Percentiles rank a stretch among this genome's conserved stretches.
Conservation (phyloP, 2,888 invertebrate species). For the Muschampia plurimacula region DNA sequence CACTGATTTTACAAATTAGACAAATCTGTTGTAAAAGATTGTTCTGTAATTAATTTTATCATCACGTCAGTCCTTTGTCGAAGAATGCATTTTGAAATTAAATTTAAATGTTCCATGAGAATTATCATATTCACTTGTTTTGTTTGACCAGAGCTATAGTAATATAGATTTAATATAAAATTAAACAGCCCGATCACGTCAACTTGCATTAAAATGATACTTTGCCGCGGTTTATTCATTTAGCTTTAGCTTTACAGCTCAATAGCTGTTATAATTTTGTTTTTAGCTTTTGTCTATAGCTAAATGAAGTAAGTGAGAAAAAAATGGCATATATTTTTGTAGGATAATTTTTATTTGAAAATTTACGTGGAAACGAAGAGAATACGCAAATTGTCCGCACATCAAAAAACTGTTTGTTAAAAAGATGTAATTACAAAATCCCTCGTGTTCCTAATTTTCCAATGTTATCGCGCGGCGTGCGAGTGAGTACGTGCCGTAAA, state of each 20-base stretch:
- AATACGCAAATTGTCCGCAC: slow-evolving; percentile 42
- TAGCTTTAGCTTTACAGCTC: too few relatives aligned
- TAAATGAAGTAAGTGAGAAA: not conserved
- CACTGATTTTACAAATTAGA: slow-evolving; percentile 80
- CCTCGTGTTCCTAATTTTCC: slow-evolving; percentile 75
- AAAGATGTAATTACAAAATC: slow-evolving; percentile 80
- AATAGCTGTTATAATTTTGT: too few relatives aligned
- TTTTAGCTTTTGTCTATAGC: too few relatives aligned
- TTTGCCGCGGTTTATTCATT: too few relatives aligned
- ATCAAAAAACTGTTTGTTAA: slow-evolving; percentile 72
- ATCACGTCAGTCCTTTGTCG: not conserved
- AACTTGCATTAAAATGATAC: too few relatives aligned
- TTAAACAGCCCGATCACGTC: too few relatives aligned
- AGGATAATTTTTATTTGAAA: not conserved
- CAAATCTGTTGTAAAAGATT: slow-evolving; percentile 43
- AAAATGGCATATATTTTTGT: not conserved
- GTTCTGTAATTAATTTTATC: slow-evolving; percentile 19
- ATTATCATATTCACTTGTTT: too few relatives aligned
- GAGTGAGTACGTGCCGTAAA: slow-evolving; percentile 83
- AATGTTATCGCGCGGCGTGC: slow-evolving; percentile 73
- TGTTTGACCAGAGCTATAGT: too few relatives aligned
- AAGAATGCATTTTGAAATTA: not conserved
- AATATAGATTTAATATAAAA: too few relatives aligned
- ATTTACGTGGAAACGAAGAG: not conserved
- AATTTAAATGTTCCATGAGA: too few relatives aligned